phyloP scores from a whole-genome alignment of 2,888 invertebrate genomes.

The Terebella lapidaria region DNA sequence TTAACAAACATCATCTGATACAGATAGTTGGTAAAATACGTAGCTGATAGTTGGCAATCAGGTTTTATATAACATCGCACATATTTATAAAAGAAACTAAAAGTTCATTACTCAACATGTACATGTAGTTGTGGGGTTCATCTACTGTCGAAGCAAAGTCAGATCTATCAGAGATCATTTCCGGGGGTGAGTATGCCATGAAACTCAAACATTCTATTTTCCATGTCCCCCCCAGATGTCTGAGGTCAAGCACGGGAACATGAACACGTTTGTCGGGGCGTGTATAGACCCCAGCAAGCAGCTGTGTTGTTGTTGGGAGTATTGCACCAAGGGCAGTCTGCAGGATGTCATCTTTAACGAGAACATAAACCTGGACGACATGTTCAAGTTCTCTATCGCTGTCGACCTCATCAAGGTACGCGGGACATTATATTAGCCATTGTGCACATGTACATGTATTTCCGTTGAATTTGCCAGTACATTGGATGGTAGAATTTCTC shows the following conservation, averaged over 20 bases:
- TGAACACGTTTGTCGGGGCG: conserved; percentile 38
- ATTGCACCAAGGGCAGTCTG: conserved; percentile 41
- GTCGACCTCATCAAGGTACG: conserved; percentile 40
- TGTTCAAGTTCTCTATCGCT: conserved; percentile 42
- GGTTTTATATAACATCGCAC: too few relatives aligned
- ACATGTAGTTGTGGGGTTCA: too few relatives aligned
- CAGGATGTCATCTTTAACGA: conserved; percentile 39
- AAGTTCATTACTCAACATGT: too few relatives aligned
- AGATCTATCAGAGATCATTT: too few relatives aligned
- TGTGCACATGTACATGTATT: neutral
- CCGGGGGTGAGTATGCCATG: too few relatives aligned
- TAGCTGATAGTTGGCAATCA: too few relatives aligned
- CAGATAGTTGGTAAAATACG: too few relatives aligned
- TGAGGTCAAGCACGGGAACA: conserved; percentile 38
- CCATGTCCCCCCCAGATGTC: conserved; percentile 28
- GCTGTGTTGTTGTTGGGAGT: conserved; percentile 42
- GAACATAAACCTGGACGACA: conserved; percentile 38
- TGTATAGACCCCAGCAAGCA: conserved; percentile 34
- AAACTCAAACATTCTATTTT: too few relatives aligned
- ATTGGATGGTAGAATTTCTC: too few relatives aligned
- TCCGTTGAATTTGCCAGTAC: neutral
- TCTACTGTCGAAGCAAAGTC: too few relatives aligned
- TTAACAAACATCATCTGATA: too few relatives aligned
- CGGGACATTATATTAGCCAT: neutral
- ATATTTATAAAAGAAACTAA: too few relatives aligned